Conservation (phyloP, 2,797 vertebrate species). For the Enoplosus armatus region DNA sequence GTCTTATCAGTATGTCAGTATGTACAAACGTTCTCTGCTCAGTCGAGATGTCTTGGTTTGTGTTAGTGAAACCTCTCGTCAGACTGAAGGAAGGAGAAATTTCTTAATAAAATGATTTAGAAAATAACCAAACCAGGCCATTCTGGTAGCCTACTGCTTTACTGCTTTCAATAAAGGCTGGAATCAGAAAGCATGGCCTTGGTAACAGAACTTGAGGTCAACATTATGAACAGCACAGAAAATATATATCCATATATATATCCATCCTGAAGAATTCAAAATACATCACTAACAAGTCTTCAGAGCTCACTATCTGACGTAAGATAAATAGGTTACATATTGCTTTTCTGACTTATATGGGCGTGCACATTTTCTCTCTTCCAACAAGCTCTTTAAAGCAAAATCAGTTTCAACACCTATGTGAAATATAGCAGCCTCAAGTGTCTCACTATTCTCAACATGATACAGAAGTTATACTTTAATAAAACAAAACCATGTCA, state of each 20-base stretch:
- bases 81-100: no score
- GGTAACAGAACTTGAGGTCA: background rate
- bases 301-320: slow-evolving; percentile 37
- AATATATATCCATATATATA: no score
- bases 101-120: background rate
- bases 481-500: background rate
- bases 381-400: slow-evolving; percentile 51
- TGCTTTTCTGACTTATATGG: slow-evolving; percentile 50
- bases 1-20: no score
- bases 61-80: no score
- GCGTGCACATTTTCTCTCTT: slow-evolving; percentile 40
- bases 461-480: no score
- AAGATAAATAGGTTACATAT: slow-evolving; percentile 71
- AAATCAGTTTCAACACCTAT: slow-evolving; percentile 49
- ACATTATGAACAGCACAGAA: background rate
- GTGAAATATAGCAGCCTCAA: slow-evolving; percentile 27
- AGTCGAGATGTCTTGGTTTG: no score
- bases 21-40: no score
- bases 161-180: background rate
- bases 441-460: slow-evolving; percentile 14
- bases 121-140: background rate
- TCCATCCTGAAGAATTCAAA: slow-evolving; percentile 13
- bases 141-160: background rate
- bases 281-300: slow-evolving; percentile 22
- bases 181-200: background rate